These are phyloP conservation scores for Thrips palmi DNA, from an alignment of 1,140 invertebrate species.

Conservation along the genomic window DNA sequence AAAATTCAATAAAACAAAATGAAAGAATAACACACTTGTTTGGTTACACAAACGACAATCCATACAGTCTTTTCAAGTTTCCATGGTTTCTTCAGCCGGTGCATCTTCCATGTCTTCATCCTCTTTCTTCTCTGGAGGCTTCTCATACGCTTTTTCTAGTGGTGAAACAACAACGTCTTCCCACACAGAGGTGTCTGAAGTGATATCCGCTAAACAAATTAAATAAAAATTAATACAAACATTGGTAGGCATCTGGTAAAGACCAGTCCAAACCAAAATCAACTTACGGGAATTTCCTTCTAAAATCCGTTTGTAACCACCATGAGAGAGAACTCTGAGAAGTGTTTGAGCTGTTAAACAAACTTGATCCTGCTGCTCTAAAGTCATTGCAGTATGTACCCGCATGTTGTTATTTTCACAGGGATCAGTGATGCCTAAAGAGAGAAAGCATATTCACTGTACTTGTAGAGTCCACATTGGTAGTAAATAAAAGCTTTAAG, in stretches of 20 bases:
- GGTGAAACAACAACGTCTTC: constrained; percentile 86
- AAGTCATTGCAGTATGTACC: constrained; percentile 75
- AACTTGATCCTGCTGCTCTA: constrained; percentile 89
- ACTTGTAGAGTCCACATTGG: too few relatives aligned
- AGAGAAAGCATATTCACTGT: constrained; percentile 4
- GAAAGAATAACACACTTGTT: background rate
- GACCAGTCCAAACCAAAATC: background rate
- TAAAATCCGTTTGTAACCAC: constrained; percentile 78
- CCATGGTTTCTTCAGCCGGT: constrained; percentile 26
- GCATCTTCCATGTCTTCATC: constrained; percentile 36
- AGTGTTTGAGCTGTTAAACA: constrained; percentile 83
- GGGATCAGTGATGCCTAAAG: constrained; percentile 65
- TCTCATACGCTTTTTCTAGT: constrained; percentile 75
- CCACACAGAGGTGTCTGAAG: constrained; percentile 80
- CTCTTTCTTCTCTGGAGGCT: constrained; percentile 36
- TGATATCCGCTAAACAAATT: constrained; percentile 13
- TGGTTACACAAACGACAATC: constrained; percentile 3
- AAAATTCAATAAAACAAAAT: constrained; percentile 2
- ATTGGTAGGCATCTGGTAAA: background rate
- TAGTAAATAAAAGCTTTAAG: constrained; percentile 11
- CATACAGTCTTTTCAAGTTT: constrained; percentile 16
- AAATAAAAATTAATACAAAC: background rate
- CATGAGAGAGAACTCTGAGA: constrained; percentile 72
- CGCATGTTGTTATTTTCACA: constrained; percentile 77
- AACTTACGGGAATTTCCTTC: constrained; percentile 43